Percentiles rank a stretch among this genome's conserved stretches.
phyloP scores from a whole-genome alignment of 2,888 invertebrate genomes.

The Thera obeliscata region DNA sequence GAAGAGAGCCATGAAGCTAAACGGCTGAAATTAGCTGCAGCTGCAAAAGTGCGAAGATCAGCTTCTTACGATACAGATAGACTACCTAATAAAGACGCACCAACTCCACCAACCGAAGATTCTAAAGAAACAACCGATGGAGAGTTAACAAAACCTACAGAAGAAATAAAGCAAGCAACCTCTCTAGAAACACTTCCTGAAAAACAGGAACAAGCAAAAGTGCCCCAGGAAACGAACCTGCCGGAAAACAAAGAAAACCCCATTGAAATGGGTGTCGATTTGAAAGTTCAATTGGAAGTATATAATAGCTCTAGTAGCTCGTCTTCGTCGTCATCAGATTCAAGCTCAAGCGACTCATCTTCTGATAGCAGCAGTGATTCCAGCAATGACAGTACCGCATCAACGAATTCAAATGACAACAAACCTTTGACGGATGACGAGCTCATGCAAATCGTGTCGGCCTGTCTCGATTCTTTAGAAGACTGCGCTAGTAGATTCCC shows the following conservation, averaged over 20 bases:
- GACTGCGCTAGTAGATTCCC: slow-evolving; percentile 94
- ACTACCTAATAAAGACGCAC: slow-evolving; percentile 52
- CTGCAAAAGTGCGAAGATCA: slow-evolving; percentile 75
- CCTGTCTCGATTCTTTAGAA: slow-evolving; percentile 91
- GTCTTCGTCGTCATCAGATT: slow-evolving; percentile 77
- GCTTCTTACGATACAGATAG: slow-evolving; percentile 78
- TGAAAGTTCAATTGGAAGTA: slow-evolving; percentile 28
- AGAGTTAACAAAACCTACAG: slow-evolving; percentile 28
- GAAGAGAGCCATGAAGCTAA: slow-evolving; percentile 74
- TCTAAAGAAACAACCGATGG: slow-evolving; percentile 40
- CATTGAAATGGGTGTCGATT: slow-evolving; percentile 40
- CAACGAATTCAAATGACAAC: slow-evolving; percentile 70
- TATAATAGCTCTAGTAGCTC: slow-evolving; percentile 68
- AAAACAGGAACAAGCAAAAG: slow-evolving; percentile 27
- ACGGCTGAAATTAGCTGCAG: slow-evolving; percentile 68
- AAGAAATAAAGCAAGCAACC: slow-evolving; percentile 36
- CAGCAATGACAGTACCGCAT: slow-evolving; percentile 79
- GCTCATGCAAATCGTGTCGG: slow-evolving; percentile 85
- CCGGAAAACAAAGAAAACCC: slow-evolving; percentile 34
- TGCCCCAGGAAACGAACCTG: slow-evolving; percentile 23
- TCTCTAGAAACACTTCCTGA: slow-evolving; percentile 16
- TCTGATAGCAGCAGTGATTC: slow-evolving; percentile 81
- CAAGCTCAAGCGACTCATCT: slow-evolving; percentile 84
- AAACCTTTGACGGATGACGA: slow-evolving; percentile 79
- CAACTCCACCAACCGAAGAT: slow-evolving; percentile 41